Conservation (phyloP, 2,113 vertebrate genomes). For the Rhinogobius similis region DNA sequence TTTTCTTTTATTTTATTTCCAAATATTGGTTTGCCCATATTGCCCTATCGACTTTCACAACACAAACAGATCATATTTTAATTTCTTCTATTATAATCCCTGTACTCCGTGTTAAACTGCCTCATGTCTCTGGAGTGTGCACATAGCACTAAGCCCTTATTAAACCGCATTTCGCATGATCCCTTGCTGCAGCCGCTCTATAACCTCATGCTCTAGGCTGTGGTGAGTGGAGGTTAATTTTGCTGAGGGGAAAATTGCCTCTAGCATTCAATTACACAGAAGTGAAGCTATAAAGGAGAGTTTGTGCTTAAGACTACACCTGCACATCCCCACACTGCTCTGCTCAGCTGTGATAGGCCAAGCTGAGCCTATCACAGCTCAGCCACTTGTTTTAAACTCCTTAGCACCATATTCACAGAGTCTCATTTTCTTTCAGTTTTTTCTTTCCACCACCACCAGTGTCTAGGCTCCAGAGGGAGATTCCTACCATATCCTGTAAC, state of each 20-base stretch:
- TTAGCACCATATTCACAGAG: too few relatives aligned
- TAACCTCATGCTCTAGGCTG: neutral
- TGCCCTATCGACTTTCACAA: neutral
- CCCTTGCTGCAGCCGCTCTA: neutral
- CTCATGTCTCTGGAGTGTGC: neutral
- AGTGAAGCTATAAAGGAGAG: neutral
- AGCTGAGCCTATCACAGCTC: too few relatives aligned
- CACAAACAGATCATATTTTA: neutral
- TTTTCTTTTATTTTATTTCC: neutral
- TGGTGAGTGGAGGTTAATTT: neutral
- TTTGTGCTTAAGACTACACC: too few relatives aligned
- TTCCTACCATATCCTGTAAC: too few relatives aligned
- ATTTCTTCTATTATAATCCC: neutral
- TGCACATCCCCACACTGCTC: too few relatives aligned
- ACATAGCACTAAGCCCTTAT: neutral
- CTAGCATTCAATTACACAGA: neutral
- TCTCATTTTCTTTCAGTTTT: too few relatives aligned
- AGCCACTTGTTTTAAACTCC: too few relatives aligned
- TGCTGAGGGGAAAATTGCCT: neutral
- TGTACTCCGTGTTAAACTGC: neutral
- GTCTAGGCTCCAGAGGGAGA: too few relatives aligned
- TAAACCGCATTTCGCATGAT: conserved; percentile 3
- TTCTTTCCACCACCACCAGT: too few relatives aligned
- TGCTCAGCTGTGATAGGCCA: too few relatives aligned
- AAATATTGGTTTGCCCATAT: neutral